Evolutionary conservation across 2,113 vertebrate species (phyloP).

Genomic region (Pseudolaguvia tuberculata): DNA sequence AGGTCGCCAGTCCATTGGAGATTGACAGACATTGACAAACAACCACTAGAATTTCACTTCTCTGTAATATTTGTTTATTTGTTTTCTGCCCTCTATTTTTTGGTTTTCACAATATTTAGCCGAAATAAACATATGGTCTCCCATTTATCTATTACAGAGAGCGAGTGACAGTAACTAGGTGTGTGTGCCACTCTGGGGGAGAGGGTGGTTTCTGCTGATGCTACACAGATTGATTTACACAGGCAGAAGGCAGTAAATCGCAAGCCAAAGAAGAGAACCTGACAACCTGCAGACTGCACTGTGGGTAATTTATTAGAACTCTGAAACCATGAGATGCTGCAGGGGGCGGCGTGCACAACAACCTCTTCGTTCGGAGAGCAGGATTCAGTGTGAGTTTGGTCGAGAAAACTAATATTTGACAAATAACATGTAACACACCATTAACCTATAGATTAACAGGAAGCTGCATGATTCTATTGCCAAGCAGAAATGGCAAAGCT

Average conservation of each 20-base stretch:
- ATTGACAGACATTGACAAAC: too few species aligned
- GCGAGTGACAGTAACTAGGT: slow-evolving; percentile 46
- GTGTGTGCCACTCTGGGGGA: slow-evolving; percentile 27
- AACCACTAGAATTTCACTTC: too few species aligned
- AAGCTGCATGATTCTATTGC: not conserved
- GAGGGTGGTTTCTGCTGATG: slow-evolving; percentile 32
- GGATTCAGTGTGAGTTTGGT: not conserved
- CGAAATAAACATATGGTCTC: slow-evolving; percentile 49
- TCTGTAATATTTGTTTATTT: not conserved
- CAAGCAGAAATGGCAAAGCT: not conserved
- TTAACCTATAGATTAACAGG: not conserved
- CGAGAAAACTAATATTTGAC: not conserved
- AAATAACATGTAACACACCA: not conserved
- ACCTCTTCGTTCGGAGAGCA: not conserved
- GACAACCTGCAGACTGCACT: slow-evolving; percentile 27
- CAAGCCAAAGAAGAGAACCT: slow-evolving; percentile 25
- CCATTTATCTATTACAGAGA: slow-evolving; percentile 41
- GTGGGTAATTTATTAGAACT: slow-evolving; percentile 38
- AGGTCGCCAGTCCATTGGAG: too few species aligned
- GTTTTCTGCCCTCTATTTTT: not conserved
- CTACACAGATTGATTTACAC: slow-evolving; percentile 49
- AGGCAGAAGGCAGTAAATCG: slow-evolving; percentile 45
- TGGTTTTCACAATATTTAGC: slow-evolving; percentile 28
- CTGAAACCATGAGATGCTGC: slow-evolving; percentile 25
- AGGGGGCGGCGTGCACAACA: slow-evolving; percentile 13